These are phyloP conservation scores for Cartodere bifasciata DNA, from an alignment of 2,888 invertebrate genomes.

Conservation along the genomic window DNA sequence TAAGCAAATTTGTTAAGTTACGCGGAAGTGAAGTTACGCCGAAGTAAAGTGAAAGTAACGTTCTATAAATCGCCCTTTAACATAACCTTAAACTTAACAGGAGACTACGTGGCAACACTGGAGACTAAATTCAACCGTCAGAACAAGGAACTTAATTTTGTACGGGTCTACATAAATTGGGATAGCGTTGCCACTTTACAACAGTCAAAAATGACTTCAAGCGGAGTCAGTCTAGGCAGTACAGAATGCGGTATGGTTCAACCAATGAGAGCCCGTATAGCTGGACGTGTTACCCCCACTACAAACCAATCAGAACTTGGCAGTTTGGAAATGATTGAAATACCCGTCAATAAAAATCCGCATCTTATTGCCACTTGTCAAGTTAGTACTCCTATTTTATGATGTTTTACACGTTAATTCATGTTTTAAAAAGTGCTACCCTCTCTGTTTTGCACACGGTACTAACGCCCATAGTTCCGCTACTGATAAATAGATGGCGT, in stretches of 20 bases:
- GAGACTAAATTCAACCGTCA: slow-evolving; percentile 44
- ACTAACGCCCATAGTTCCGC: too few species aligned
- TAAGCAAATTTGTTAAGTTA: too few species aligned
- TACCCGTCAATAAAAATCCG: slow-evolving; percentile 49
- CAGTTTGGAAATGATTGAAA: slow-evolving; percentile 59
- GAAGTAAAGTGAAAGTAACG: too few species aligned
- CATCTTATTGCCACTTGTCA: slow-evolving; percentile 51
- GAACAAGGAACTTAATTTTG: slow-evolving; percentile 39
- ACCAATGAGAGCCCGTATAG: slow-evolving; percentile 55
- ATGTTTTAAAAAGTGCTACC: too few species aligned
- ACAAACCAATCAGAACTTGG: slow-evolving; percentile 46
- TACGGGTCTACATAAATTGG: slow-evolving; percentile 67
- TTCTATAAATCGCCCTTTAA: too few species aligned
- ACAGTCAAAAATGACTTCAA: slow-evolving; percentile 35
- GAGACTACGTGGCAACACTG: slow-evolving; percentile 52
- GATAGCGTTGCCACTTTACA: slow-evolving; percentile 40
- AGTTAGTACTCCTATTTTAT: slow-evolving; percentile 28
- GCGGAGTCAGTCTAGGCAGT: slow-evolving; percentile 30
- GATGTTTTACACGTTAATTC: too few species aligned
- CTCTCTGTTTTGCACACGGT: too few species aligned
- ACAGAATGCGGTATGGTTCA: slow-evolving; percentile 37
- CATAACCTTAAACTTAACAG: slow-evolving; percentile 33
- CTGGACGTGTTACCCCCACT: slow-evolving; percentile 62
- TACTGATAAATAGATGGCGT: too few species aligned
- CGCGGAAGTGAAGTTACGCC: too few species aligned